These are phyloP conservation scores for Sebastes itinus DNA, from an alignment of 2,797 vertebrate genomes.

Conservation along the genomic window DNA sequence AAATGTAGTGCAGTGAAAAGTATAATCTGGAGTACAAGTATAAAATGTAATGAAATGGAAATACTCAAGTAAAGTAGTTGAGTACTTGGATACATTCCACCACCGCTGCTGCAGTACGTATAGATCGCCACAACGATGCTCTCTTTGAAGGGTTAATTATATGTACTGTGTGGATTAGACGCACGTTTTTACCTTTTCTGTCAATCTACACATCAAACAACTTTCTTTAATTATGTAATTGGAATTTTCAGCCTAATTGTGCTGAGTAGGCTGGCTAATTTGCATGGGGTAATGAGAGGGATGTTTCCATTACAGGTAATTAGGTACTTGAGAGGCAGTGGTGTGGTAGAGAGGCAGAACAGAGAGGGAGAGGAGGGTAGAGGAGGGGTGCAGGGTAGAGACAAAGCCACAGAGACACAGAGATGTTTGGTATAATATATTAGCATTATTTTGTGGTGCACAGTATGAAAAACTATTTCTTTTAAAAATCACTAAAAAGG, in stretches of 20 bases:
- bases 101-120: neutral
- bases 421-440: slow-evolving; percentile 37
- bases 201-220: slow-evolving; percentile 83
- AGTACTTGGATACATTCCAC: neutral
- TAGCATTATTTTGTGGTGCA: slow-evolving; percentile 23
- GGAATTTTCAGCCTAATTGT: slow-evolving; percentile 85
- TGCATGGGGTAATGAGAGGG: slow-evolving; percentile 87
- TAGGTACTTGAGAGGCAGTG: slow-evolving; percentile 83
- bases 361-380: slow-evolving; percentile 48
- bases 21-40: neutral
- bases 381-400: slow-evolving; percentile 22
- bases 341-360: slow-evolving; percentile 74
- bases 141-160: slow-evolving; percentile 69
- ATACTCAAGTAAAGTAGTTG: neutral
- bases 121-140: slow-evolving; percentile 25
- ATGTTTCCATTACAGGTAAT: slow-evolving; percentile 90
- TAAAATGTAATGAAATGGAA: neutral
- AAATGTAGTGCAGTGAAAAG: neutral
- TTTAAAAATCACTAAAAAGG: neutral
- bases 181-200: slow-evolving; percentile 62
- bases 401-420: slow-evolving; percentile 55
- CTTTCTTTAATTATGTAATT: slow-evolving; percentile 86
- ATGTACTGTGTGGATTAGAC: slow-evolving; percentile 51
- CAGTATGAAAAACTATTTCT: slow-evolving; percentile 1
- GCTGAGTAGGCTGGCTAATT: slow-evolving; percentile 84